Conservation (phyloP, 2,113 vertebrate species). For the Perca schrenkii region DNA sequence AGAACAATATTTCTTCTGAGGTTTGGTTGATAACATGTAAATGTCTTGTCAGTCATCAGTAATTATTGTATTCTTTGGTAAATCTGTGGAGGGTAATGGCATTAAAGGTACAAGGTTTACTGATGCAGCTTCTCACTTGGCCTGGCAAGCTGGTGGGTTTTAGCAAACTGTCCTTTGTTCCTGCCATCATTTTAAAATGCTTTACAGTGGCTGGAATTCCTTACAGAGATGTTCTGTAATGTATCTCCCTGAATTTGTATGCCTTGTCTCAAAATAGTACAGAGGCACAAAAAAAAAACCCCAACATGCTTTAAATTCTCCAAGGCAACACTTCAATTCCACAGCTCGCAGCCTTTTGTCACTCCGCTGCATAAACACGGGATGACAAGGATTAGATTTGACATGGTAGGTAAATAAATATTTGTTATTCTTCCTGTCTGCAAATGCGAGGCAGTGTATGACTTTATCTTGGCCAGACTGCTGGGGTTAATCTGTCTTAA, state of each 20-base stretch:
- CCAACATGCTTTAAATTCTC: slow-evolving; percentile 18
- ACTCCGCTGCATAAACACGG: background rate
- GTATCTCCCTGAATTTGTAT: slow-evolving; percentile 57
- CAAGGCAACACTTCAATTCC: background rate
- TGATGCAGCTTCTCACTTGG: background rate
- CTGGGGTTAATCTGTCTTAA: slow-evolving; percentile 78
- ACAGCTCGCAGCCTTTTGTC: background rate
- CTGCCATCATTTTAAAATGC: slow-evolving; percentile 27
- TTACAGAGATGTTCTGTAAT: slow-evolving; percentile 62
- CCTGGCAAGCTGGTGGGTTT: background rate
- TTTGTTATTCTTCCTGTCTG: slow-evolving; percentile 51
- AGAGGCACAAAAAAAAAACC: slow-evolving; percentile 31
- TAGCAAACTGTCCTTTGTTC: slow-evolving; percentile 16
- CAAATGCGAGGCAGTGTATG: slow-evolving; percentile 47
- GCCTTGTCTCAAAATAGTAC: slow-evolving; percentile 73
- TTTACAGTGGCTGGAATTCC: slow-evolving; percentile 30
- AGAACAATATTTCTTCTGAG: background rate
- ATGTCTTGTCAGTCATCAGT: background rate
- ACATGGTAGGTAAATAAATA: slow-evolving; percentile 22
- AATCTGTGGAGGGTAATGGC: background rate
- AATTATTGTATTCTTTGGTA: background rate
- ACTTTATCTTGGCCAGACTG: slow-evolving; percentile 76
- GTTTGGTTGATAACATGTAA: background rate
- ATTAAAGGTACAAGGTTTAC: background rate
- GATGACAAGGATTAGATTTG: slow-evolving; percentile 6